Conservation (phyloP, 2,797 vertebrate species). For the Buceros bicornis region DNA sequence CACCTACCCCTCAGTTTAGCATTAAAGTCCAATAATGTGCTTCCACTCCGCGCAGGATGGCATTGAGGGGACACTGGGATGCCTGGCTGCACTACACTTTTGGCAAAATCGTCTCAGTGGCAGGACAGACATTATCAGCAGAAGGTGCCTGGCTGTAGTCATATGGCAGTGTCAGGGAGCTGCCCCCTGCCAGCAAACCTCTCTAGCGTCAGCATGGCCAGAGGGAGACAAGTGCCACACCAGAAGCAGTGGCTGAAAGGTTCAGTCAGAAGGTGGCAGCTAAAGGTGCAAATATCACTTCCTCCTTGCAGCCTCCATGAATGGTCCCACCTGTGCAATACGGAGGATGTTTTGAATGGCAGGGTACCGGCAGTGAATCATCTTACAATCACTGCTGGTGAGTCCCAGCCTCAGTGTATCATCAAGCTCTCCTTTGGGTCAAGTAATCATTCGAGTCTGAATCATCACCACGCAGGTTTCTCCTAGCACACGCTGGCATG, state of each 20-base stretch:
- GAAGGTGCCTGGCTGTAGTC: not conserved
- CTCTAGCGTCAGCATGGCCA: not conserved
- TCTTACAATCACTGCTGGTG: slow-evolving; percentile 45
- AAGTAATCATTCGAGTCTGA: slow-evolving; percentile 40
- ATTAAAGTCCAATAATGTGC: not conserved
- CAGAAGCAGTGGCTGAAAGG: not conserved
- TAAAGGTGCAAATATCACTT: slow-evolving; percentile 26
- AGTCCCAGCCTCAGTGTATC: slow-evolving; percentile 20
- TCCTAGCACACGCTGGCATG: not conserved
- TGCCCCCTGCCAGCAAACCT: not conserved
- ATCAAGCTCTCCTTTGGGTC: slow-evolving; percentile 39
- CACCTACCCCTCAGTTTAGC: not conserved
- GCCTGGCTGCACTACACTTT: not conserved
- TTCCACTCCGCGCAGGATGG: not conserved
- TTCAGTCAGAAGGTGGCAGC: not conserved
- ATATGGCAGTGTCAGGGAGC: not conserved
- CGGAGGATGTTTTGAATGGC: slow-evolving; percentile 67
- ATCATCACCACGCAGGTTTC: not conserved
- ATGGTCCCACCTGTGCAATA: not conserved
- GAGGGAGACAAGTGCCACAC: not conserved
- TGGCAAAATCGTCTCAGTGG: not conserved
- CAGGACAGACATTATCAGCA: not conserved
- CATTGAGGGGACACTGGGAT: rapidly evolving
- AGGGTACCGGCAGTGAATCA: slow-evolving; percentile 50
- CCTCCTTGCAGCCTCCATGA: not conserved